A percentile compares a stretch with the other conserved stretches of the same genome.
Conservation (phyloP, 2,113 vertebrate species). For the Nanger granti region DNA sequence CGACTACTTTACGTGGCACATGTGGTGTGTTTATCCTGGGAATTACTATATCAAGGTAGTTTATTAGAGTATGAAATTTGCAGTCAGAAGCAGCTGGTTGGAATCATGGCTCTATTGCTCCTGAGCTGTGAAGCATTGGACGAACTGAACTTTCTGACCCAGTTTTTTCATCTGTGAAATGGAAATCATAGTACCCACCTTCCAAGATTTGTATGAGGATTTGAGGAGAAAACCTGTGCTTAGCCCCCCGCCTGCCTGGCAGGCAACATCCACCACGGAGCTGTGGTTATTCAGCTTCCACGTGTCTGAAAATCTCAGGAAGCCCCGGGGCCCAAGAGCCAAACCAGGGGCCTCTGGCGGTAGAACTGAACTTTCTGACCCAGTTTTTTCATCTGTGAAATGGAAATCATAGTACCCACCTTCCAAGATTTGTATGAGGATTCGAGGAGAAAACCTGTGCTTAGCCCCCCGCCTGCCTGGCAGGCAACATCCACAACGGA, state of each 20-base stretch:
- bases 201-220: background rate
- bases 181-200: background rate
- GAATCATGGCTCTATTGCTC: background rate
- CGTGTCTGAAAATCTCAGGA: background rate
- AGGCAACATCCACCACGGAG: background rate
- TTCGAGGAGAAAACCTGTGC: background rate
- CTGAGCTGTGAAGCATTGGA: background rate
- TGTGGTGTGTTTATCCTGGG: background rate
- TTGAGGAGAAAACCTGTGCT: background rate
- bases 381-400: background rate
- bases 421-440: background rate
- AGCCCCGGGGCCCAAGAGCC: rapidly evolving
- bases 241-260: rapidly evolving
- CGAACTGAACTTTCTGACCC: background rate
- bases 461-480: rapidly evolving
- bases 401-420: background rate
- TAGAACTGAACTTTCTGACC: background rate
- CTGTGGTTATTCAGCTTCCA: background rate
- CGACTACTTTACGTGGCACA: background rate
- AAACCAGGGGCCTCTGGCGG: background rate
- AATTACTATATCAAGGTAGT: background rate
- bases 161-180: background rate
- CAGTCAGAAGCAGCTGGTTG: background rate
- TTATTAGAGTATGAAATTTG: background rate
- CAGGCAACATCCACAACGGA: background rate